Base-by-base conservation (phyloP, 2,113 vertebrate species). In the Python bivittatus region DNA sequence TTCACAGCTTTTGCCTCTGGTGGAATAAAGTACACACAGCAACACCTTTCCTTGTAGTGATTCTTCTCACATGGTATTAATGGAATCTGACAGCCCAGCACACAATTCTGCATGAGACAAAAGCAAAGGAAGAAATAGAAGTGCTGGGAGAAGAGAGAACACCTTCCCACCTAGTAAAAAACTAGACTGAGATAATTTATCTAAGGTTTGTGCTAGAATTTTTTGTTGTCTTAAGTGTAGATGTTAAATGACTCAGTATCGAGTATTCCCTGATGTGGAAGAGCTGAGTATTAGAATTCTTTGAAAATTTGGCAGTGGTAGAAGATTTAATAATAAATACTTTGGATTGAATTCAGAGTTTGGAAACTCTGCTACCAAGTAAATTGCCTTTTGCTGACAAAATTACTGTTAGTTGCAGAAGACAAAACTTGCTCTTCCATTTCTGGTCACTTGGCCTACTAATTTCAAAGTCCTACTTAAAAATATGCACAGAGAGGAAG, bases 191-290 rank as follows among this genome's bases (percentile, higher is more conserved):
- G 88, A 95, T 91, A 95, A 96, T 88, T 96, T 95, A 93, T 95
- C 94, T 13, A 33, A 11, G 57, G 13, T 44, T 84, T 44, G 6
- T 9, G 89, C 95, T 95, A 95, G 88, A 90, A 91, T 95, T 90
- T 94, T 96, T 92, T 95, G 96, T 96, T 97, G 95, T 96, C 95
- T 94, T 93, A 96, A 92, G 94, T 93, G 94, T 94, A 97, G 95
- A 95, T 96, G 94, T 96, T 96, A 96, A 94, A 95, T 96, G 96
- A 96, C 93, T 96, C 95, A 95, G 93, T 96, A 92, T 89, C 87
- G 38, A 94, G 0, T 0, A 86, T 79, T 79, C 33, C 38, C 72
- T 42, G 72, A 79, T 79, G 33, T 0, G 7, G 17, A 79, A 42
- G 17, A 79, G 17, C 17, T 17, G 13, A 0, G 2, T 72, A 20